Evolutionary conservation across 1,140 invertebrate species (phyloP).

Genomic region (Sitodiplosis mosellana): DNA sequence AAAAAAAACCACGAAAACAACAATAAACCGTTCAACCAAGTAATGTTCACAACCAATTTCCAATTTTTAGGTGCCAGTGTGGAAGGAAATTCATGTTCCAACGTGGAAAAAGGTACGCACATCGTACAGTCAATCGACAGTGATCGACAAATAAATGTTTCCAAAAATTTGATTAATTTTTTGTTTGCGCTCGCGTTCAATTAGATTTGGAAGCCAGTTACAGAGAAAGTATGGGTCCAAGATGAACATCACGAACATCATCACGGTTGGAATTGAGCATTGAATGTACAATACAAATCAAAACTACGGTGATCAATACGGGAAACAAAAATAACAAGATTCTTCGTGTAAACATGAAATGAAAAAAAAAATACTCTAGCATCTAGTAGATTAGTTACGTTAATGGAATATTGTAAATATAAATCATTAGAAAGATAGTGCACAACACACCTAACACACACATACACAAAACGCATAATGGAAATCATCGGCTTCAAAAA

Average conservation of each 20-base stretch:
- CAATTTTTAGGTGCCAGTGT: constrained; percentile 32
- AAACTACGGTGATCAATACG: background rate
- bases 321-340: background rate
- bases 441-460: background rate
- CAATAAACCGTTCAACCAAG: constrained; percentile 2
- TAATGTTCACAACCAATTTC: constrained; percentile 23
- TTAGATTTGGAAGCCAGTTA: constrained; percentile 42
- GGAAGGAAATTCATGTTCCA: constrained; percentile 48
- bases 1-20: too few relatives aligned
- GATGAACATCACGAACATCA: constrained; percentile 28
- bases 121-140: too few relatives aligned
- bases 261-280: constrained; percentile 38
- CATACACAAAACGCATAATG: too few relatives aligned
- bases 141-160: too few relatives aligned
- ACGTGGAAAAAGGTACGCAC: constrained; percentile 42
- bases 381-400: background rate
- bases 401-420: background rate
- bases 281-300: background rate
- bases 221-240: constrained; percentile 57
- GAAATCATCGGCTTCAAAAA: background rate
- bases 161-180: too few relatives aligned
- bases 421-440: background rate
- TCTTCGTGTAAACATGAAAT: background rate
- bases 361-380: background rate
- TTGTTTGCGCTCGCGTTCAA: too few relatives aligned